Evolutionary conservation across 2,888 invertebrate species (phyloP).

Genomic region (Deilephila porcellus): DNA sequence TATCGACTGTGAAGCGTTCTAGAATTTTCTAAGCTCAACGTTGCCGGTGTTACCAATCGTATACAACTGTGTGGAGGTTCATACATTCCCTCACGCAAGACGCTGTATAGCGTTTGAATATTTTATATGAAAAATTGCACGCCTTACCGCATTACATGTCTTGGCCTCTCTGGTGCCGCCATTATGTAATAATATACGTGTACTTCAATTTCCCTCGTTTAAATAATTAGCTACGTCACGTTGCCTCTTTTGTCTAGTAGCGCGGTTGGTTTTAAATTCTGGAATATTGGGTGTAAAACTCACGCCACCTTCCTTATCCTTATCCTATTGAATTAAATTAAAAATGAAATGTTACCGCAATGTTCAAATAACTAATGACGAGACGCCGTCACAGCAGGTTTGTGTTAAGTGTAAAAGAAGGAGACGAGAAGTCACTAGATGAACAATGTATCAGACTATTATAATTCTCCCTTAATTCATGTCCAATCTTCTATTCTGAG

Average conservation of each 20-base stretch:
- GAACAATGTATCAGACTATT: no score
- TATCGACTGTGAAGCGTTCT: neutral
- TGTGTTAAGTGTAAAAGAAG: no score
- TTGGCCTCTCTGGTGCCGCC: neutral
- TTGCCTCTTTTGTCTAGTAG: neutral
- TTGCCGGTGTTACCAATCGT: neutral
- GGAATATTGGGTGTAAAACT: no score
- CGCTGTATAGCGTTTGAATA: slow-evolving; percentile 55
- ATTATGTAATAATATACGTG: neutral
- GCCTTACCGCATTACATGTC: slow-evolving; percentile 26
- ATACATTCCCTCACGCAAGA: slow-evolving; percentile 57
- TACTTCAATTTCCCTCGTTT: neutral
- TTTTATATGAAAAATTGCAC: slow-evolving; percentile 70
- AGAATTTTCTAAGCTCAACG: slow-evolving; percentile 32
- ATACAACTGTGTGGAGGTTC: neutral
- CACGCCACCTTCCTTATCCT: no score
- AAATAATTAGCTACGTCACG: neutral
- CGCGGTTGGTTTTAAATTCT: neutral
- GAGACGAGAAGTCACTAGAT: no score
- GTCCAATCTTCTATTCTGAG: no score
- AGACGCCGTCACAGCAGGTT: no score
- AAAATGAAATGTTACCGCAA: no score
- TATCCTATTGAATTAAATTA: no score
- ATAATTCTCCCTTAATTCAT: no score
- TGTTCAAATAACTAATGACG: no score